Percentiles rank a stretch among this genome's conserved stretches.
Evolutionary conservation across 2,888 invertebrate species (phyloP).

Genomic region (Plemyria rubiginata): DNA sequence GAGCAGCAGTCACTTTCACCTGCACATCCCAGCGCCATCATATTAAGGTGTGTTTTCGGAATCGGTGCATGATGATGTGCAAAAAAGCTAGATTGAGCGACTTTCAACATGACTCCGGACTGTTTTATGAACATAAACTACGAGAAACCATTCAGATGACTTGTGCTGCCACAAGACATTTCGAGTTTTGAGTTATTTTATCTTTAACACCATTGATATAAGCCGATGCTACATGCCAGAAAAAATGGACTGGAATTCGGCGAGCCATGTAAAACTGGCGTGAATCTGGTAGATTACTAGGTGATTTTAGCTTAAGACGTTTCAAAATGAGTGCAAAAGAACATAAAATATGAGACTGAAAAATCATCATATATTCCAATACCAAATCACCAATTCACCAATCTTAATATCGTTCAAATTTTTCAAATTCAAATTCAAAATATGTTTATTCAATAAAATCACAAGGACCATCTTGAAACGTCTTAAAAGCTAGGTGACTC

Average conservation of each 20-base stretch:
- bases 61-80: slow-evolving; percentile 1
- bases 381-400: no score
- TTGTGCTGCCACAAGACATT: neutral
- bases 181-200: neutral
- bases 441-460: no score
- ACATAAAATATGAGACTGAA: no score
- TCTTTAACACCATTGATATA: neutral
- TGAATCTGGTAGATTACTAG: no score
- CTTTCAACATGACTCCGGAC: neutral
- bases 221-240: neutral
- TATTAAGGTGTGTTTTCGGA: slow-evolving; percentile 14
- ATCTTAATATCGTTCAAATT: no score
- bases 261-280: no score
- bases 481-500: no score
- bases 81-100: neutral
- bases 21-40: slow-evolving; percentile 37
- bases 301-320: no score
- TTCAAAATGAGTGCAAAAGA: no score
- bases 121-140: neutral
- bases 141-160: neutral
- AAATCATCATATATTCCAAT: neutral
- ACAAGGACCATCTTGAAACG: no score
- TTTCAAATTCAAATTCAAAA: no score
- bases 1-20: slow-evolving; percentile 41
- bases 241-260: neutral